phyloP scores from a whole-genome alignment of 2,113 vertebrate species.

The Progne subis region DNA sequence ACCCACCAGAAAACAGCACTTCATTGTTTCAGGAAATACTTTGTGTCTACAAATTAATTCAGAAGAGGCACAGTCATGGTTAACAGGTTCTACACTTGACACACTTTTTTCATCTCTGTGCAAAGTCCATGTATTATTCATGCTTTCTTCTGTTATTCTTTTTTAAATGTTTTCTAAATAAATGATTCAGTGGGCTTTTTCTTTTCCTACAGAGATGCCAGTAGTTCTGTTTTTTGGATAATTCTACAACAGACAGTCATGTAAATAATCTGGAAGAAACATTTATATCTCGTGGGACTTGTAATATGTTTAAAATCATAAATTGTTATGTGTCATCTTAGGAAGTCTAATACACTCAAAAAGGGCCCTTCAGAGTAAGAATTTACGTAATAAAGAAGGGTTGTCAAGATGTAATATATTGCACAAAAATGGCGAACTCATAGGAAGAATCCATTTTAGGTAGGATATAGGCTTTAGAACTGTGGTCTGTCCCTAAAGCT shows the following conservation, averaged over 20 bases:
- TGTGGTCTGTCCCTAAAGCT: not conserved
- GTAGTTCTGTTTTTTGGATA: not conserved
- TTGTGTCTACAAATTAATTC: not conserved
- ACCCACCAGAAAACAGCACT: not conserved
- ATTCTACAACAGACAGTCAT: not conserved
- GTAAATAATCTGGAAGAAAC: not conserved
- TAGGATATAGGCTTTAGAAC: not conserved
- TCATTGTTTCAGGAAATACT: not conserved
- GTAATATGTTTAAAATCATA: not conserved
- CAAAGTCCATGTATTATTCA: not conserved
- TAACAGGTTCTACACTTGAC: conserved; percentile 1
- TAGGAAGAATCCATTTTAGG: not conserved
- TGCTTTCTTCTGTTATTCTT: not conserved
- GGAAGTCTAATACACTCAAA: not conserved
- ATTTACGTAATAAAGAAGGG: not conserved
- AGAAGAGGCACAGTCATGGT: not conserved
- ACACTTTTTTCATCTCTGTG: not conserved
- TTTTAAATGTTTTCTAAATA: not conserved
- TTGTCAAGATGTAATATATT: not conserved
- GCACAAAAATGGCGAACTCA: not conserved
- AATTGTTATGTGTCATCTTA: not conserved
- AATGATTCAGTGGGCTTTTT: not conserved
- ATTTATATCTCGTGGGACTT: not conserved
- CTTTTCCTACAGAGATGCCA: not conserved
- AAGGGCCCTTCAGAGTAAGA: not conserved